phyloP scores from a whole-genome alignment of 2,797 vertebrate species.

The Amniataba percoides region DNA sequence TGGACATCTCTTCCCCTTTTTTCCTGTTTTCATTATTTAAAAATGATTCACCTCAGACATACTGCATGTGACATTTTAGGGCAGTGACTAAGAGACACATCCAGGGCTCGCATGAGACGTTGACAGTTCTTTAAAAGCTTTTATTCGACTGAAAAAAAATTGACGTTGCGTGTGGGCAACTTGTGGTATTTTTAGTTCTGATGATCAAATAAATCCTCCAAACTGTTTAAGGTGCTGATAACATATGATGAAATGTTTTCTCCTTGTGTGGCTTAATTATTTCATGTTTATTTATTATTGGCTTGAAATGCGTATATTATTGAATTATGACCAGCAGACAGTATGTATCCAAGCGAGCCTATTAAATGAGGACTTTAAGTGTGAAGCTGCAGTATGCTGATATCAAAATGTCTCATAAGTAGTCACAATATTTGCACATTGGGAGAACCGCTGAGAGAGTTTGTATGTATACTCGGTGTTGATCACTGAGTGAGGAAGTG shows the following conservation, averaged over 20 bases:
- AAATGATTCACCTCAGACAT: slow-evolving; percentile 80
- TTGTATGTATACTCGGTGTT: neutral
- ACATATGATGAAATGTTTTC: slow-evolving; percentile 22
- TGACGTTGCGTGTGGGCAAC: slow-evolving; percentile 53
- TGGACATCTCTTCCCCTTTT: slow-evolving; percentile 74
- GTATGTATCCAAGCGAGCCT: neutral
- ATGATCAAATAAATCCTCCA: slow-evolving; percentile 61
- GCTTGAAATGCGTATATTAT: slow-evolving; percentile 34
- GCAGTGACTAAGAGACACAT: slow-evolving; percentile 76
- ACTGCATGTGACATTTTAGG: slow-evolving; percentile 77
- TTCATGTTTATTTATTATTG: slow-evolving; percentile 26
- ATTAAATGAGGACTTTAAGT: neutral
- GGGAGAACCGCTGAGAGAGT: slow-evolving; percentile 5
- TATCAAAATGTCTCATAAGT: slow-evolving; percentile 11
- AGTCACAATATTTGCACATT: slow-evolving; percentile 13
- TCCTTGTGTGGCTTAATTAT: slow-evolving; percentile 19
- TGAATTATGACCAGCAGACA: slow-evolving; percentile 3
- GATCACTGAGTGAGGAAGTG: neutral
- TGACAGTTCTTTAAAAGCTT: slow-evolving; percentile 79
- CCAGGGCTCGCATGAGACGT: slow-evolving; percentile 64
- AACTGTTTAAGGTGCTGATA: slow-evolving; percentile 58
- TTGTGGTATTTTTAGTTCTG: slow-evolving; percentile 74
- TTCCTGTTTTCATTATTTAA: slow-evolving; percentile 79
- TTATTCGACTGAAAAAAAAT: slow-evolving; percentile 53
- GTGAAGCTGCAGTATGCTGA: neutral